Evolutionary conservation across 2,113 vertebrate genomes (phyloP), one percentile per base, ranked within the genome.

Genomic region (Malurus melanocephalus): DNA sequence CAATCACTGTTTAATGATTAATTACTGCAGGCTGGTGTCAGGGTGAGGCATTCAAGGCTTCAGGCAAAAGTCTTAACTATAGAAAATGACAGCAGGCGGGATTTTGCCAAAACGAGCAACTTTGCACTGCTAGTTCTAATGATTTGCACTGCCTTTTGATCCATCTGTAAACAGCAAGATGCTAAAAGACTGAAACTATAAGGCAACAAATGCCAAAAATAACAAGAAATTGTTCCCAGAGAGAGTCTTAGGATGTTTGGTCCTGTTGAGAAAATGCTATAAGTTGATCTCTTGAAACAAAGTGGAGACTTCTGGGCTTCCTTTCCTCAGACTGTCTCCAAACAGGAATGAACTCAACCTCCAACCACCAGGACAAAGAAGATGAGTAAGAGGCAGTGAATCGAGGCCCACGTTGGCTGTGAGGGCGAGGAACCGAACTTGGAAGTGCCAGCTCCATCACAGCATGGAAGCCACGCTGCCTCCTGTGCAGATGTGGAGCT

Each of bases 1-100:
- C 96, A 94, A 77, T 97, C 94, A 92, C 96, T 95, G 84, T 93
- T 97, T 97, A 97, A 97, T 97, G 97, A 98, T 98, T 98, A 98
- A 98, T 98, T 97, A 98, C 97, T 93, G 95, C 94, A 87, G 95
- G 93, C 95, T 96, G 93, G 95, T 97, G 97, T 97, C 97, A 96
- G 94, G 95, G 95, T 94, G 93, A 97, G 95, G 94, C 90, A 85
- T 94, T 95, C 93, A 93, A 87, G 91, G 92, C 95, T 97, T 95
- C 90, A 89, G 96, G 96, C 96, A 94, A 97, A 97, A 97, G 87
- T 94, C 95, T 96, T 95, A 95, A 97, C 96, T 96, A 94, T 52
- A 93, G 94, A 82, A 96, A 95, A 95, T 96, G 98, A 97, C 96
- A 97, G 97, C 94, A 95, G 91, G 95, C 57, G 66, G 80, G 81